phyloP scores from a whole-genome alignment of 30 jellyfish, hydroid and myxozoan genomes.

The Euphysa ruthae region DNA sequence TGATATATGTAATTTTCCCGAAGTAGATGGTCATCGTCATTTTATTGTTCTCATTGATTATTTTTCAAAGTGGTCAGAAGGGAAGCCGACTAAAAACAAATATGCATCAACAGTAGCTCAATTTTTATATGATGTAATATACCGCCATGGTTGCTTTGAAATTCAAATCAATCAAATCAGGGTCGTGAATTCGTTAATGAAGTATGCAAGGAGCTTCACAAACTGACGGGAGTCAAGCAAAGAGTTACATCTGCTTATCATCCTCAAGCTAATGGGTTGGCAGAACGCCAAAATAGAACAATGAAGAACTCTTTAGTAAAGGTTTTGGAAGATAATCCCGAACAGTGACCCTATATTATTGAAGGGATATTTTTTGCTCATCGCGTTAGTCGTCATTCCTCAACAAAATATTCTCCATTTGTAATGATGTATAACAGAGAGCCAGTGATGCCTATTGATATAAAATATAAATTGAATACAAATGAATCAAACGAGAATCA shows the following conservation, averaged over 20 bases:
- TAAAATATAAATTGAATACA: slow-evolving; percentile 9
- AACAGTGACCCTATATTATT: slow-evolving; percentile 11
- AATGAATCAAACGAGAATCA: too few relatives aligned
- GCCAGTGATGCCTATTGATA: slow-evolving; percentile 25
- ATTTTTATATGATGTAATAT: slow-evolving; percentile 29
- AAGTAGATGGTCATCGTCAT: slow-evolving; percentile 35
- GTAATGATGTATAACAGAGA: slow-evolving; percentile 15
- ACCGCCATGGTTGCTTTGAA: slow-evolving; percentile 44
- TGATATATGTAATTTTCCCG: slow-evolving; percentile 24
- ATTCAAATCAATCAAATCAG: slow-evolving; percentile 33
- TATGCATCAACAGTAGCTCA: slow-evolving; percentile 35
- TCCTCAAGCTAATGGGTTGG: slow-evolving; percentile 51
- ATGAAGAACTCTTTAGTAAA: slow-evolving; percentile 9
- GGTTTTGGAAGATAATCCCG: neutral
- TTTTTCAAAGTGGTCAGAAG: slow-evolving; percentile 59
- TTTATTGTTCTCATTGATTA: slow-evolving; percentile 27
- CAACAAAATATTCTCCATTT: slow-evolving; percentile 9
- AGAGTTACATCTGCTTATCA: slow-evolving; percentile 47
- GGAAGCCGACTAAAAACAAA: slow-evolving; percentile 24
- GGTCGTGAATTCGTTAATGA: slow-evolving; percentile 42
- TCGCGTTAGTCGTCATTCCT: slow-evolving; percentile 19
- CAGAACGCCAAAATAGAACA: slow-evolving; percentile 13
- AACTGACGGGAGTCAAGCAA: slow-evolving; percentile 5
- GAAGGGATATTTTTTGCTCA: slow-evolving; percentile 19
- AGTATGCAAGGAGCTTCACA: neutral